Evolutionary conservation across 2,888 invertebrate genomes (phyloP).

Genomic region (Drosophila gaucha): DNA sequence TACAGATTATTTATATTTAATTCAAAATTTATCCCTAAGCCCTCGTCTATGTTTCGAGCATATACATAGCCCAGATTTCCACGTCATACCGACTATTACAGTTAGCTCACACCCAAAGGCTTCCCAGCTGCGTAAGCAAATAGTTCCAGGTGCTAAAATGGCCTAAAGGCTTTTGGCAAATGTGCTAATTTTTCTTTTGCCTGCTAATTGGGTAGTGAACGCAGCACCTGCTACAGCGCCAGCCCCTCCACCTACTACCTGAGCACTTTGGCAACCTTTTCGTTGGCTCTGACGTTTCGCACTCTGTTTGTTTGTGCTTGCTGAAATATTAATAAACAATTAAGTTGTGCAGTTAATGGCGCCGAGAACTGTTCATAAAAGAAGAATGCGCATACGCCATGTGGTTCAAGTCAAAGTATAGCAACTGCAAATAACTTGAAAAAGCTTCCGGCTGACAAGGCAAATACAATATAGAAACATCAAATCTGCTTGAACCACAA

Average conservation of each 20-base stretch:
- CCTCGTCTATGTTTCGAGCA: too few relatives aligned
- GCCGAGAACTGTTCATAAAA: constrained; percentile 40
- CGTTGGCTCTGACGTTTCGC: constrained; percentile 9
- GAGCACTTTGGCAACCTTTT: constrained; percentile 15
- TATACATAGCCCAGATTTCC: background rate
- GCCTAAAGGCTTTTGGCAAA: constrained; percentile 20
- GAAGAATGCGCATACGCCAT: constrained; percentile 67
- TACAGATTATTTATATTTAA: too few relatives aligned
- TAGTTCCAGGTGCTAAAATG: constrained; percentile 41
- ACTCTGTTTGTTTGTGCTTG: constrained; percentile 38
- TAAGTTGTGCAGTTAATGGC: constrained; percentile 29
- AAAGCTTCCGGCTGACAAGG: constrained; percentile 54
- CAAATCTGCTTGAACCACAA: background rate
- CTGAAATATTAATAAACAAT: constrained; percentile 57
- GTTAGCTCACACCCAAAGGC: background rate
- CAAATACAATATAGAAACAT: too few relatives aligned
- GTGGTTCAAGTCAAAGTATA: constrained; percentile 53
- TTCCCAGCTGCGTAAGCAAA: background rate
- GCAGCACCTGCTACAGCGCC: background rate
- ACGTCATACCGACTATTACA: too few relatives aligned
- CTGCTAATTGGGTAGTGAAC: constrained; percentile 31
- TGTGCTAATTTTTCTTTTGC: constrained; percentile 29
- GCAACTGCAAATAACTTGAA: constrained; percentile 30
- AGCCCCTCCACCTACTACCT: background rate
- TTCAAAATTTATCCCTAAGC: too few relatives aligned